Conservation (phyloP, 2,113 vertebrate genomes). For the Gallinago undulata region DNA sequence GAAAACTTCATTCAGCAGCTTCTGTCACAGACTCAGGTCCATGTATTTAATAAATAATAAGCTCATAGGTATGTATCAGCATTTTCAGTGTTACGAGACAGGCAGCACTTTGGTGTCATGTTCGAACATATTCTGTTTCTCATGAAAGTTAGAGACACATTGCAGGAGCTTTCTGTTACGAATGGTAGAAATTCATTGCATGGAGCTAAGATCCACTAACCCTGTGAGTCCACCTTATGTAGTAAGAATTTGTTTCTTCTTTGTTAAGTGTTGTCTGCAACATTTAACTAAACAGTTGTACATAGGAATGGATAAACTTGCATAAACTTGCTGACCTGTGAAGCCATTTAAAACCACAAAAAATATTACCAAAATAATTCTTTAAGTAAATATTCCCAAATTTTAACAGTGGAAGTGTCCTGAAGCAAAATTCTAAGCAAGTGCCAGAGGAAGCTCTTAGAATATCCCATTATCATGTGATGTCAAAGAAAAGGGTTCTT, state of each 20-base stretch:
- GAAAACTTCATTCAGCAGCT: neutral
- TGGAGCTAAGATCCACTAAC: neutral
- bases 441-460: neutral
- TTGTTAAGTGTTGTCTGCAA: neutral
- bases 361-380: neutral
- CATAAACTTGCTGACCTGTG: neutral
- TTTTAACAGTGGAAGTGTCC: neutral
- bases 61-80: neutral
- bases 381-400: neutral
- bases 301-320: neutral
- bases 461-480: neutral
- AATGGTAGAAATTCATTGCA: neutral
- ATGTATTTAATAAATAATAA: neutral
- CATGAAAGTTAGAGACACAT: fast-evolving
- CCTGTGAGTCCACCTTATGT: neutral
- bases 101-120: fast-evolving
- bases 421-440: neutral
- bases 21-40: neutral
- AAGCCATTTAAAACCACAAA: neutral
- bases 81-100: neutral
- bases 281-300: neutral
- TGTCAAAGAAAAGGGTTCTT: neutral
- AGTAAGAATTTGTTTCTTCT: neutral
- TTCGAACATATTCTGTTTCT: neutral
- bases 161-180: neutral